Conservation (phyloP, 2,888 invertebrate genomes). For the Acronicta aceris region DNA sequence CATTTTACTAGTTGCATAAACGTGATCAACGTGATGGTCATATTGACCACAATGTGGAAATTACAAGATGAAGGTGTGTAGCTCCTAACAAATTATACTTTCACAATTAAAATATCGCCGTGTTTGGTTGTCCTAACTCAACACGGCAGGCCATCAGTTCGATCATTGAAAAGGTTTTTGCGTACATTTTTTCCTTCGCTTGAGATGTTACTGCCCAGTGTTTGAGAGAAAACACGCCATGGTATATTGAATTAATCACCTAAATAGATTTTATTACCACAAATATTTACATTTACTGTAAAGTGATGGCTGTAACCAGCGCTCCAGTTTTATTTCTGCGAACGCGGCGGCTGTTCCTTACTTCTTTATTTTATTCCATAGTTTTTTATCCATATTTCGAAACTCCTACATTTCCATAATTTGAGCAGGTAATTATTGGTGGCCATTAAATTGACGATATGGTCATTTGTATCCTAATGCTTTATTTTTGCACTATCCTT, state of each 20-base stretch:
- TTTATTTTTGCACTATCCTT: too few relatives aligned
- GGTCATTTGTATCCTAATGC: too few relatives aligned
- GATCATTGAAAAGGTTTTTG: slow-evolving; percentile 57
- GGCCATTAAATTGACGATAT: not conserved
- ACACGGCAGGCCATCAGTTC: slow-evolving; percentile 55
- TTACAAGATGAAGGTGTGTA: slow-evolving; percentile 1
- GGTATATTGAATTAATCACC: slow-evolving; percentile 78
- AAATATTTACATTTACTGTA: slow-evolving; percentile 80
- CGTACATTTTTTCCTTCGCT: slow-evolving; percentile 49
- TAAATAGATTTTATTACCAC: slow-evolving; percentile 82
- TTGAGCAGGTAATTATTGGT: slow-evolving; percentile 7
- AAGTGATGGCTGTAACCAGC: slow-evolving; percentile 67
- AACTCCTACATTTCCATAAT: slow-evolving; percentile 17
- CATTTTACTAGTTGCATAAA: not conserved
- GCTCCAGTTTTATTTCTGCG: slow-evolving; percentile 65
- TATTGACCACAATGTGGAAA: not conserved
- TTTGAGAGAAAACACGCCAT: slow-evolving; percentile 68
- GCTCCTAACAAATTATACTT: slow-evolving; percentile 49
- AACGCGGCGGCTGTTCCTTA: slow-evolving; percentile 38
- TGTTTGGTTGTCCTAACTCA: slow-evolving; percentile 55
- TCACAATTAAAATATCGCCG: slow-evolving; percentile 43
- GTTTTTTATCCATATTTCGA: slow-evolving; percentile 19
- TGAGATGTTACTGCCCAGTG: slow-evolving; percentile 47
- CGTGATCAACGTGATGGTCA: not conserved
- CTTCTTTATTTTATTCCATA: slow-evolving; percentile 38